Conservation (phyloP, 2,113 vertebrate genomes). For the Microcebus ravelobensis region DNA sequence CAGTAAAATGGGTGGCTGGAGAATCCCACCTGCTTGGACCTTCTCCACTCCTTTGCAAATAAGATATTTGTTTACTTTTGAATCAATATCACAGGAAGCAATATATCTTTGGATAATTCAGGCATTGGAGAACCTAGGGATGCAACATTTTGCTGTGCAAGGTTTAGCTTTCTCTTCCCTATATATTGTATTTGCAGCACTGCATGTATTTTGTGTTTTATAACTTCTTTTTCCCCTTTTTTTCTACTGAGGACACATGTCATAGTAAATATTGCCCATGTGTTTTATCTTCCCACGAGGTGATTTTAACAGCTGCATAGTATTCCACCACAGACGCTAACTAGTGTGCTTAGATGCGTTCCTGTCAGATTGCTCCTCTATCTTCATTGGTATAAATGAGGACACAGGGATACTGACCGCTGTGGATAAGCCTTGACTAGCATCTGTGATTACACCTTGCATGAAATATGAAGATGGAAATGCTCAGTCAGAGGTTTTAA, state of each 20-base stretch:
- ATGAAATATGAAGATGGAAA: neutral
- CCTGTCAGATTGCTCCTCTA: fast-evolving
- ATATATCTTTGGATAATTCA: neutral
- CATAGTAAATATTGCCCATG: neutral
- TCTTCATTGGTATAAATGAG: neutral
- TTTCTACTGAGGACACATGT: neutral
- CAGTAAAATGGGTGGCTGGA: fast-evolving
- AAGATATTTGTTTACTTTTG: neutral
- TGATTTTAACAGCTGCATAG: neutral
- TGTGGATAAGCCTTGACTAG: neutral
- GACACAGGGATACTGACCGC: fast-evolving
- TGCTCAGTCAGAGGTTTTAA: neutral
- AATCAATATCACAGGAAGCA: neutral
- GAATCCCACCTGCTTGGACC: fast-evolving
- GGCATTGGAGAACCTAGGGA: neutral
- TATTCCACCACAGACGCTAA: neutral
- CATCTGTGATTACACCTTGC: neutral
- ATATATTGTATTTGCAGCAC: fast-evolving
- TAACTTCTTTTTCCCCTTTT: neutral
- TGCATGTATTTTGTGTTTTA: fast-evolving
- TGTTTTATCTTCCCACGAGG: neutral
- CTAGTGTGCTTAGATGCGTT: neutral
- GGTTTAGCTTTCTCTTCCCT: fast-evolving
- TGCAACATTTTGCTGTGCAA: fast-evolving
- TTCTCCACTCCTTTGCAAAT: neutral